Percentiles rank a stretch among this genome's conserved stretches.
Conservation (phyloP, 2,797 vertebrate species). For the Poecilia picta region DNA sequence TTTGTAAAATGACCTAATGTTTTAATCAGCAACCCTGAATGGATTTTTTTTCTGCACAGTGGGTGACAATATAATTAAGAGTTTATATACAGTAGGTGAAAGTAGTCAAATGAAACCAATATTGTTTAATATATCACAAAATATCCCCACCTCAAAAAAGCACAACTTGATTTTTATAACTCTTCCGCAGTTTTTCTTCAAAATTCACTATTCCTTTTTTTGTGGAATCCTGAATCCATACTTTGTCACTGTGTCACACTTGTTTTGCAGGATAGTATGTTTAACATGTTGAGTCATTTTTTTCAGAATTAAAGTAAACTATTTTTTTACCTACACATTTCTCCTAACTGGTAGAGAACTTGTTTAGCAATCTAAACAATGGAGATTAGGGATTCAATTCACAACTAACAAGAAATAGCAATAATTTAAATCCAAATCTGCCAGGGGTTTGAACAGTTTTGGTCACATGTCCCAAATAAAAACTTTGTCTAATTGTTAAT, state of each 20-base stretch:
- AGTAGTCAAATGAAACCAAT: neutral
- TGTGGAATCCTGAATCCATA: neutral
- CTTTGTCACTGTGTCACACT: neutral
- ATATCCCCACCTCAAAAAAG: neutral
- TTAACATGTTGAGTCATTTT: neutral
- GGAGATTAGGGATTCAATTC: neutral
- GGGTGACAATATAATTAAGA: neutral
- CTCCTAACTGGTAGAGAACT: neutral
- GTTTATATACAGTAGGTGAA: neutral
- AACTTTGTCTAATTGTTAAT: conserved; percentile 10
- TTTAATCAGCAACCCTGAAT: neutral
- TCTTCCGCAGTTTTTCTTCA: neutral
- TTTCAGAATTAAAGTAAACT: neutral
- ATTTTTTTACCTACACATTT: neutral
- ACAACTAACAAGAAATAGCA: neutral
- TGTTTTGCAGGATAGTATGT: neutral
- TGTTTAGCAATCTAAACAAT: neutral
- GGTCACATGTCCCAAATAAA: neutral
- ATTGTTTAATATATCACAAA: neutral
- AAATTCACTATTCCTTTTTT: neutral
- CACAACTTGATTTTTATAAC: neutral
- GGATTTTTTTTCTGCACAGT: neutral
- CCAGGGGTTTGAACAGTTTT: neutral
- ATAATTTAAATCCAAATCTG: neutral
- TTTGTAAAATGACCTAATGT: conserved; percentile 17